Evolutionary conservation across 2,113 vertebrate genomes (phyloP), one percentile per base, ranked within the genome.

Genomic region (Neotoma lepida): DNA sequence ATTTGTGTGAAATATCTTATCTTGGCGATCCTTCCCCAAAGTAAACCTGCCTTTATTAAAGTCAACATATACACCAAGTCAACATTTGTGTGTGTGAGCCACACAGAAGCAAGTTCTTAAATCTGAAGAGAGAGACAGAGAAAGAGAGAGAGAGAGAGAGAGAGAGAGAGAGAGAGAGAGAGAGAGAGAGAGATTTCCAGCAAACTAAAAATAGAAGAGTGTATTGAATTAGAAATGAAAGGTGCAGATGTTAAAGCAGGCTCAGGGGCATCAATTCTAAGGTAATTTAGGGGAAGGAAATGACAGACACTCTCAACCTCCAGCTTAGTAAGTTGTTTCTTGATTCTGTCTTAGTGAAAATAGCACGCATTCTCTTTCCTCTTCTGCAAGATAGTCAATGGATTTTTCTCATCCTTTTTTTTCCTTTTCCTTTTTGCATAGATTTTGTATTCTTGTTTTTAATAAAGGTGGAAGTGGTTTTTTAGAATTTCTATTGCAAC

Each of bases 401-500:
- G 88, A 91, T 92, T 92, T 91, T 95, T 95, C 96, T 86, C 80
- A 30, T 35, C 41, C 17, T 84, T 95, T 95, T 74, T 96, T 95
- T 12, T 5, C 93, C 96, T 97, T 96, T 96, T 90, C 44, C 86
- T 96, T 98, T 96, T 68, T 97, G 97, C 96, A 97, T 98, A 95
- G 82, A 97, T 96, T 96, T 93, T 81, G 96, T 97, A 93, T 93
- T 97, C 98, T 98, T 97, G 93, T 97, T 97, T 98, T 97, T 95
- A 98, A 97, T 98, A 98, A 97, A 98, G 98, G 96, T 96, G 86
- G 95, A 98, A 97, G 97, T 98, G 98, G 17, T 71, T 86, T 98
- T 98, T 98, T 98, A 98, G 98, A 98, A 98, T 98, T 98, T 98
- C 98, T 98, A 95, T 98, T 97, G 97, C 98, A 98, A 97, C 98